Percentiles rank a stretch among this genome's conserved stretches.
These are phyloP conservation scores for Noturus placidus DNA, from an alignment of 2,113 vertebrate genomes.

Conservation along the genomic window DNA sequence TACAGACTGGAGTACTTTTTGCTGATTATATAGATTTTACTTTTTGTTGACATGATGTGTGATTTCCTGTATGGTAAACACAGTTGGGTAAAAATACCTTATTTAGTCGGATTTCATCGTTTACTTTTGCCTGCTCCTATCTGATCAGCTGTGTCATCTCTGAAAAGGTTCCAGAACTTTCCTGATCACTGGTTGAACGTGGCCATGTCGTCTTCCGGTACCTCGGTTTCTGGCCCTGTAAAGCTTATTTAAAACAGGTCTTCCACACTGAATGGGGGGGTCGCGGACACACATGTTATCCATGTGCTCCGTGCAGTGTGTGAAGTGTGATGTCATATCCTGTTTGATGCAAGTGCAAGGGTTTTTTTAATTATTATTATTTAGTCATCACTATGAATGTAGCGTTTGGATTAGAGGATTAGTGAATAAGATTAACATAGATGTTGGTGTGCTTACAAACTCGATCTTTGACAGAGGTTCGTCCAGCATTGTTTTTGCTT, in stretches of 20 bases:
- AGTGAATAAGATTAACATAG: not conserved
- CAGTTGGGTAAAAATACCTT: not conserved
- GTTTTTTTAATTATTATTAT: not conserved
- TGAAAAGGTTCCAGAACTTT: not conserved
- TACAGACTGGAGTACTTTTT: not conserved
- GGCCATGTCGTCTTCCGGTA: not conserved
- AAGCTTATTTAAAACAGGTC: constrained; percentile 41
- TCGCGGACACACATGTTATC: constrained; percentile 27
- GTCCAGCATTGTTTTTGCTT: not conserved
- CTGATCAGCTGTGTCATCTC: not conserved
- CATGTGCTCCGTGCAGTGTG: constrained; percentile 25
- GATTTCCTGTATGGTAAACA: not conserved
- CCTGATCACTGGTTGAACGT: not conserved
- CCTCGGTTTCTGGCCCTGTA: constrained; percentile 11
- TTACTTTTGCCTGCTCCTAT: not conserved
- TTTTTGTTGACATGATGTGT: not conserved
- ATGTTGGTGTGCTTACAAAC: not conserved
- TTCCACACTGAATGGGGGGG: not conserved
- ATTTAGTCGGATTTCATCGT: not conserved
- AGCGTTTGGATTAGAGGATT: not conserved
- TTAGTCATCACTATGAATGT: not conserved
- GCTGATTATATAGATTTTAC: not conserved
- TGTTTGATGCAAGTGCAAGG: constrained; percentile 1
- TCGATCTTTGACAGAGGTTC: not conserved
- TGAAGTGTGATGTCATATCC: not conserved